Percentiles rank a stretch among this genome's conserved stretches.
Evolutionary conservation across 1,140 invertebrate species (phyloP).

Genomic region (Cyrtorhinus lividipennis): DNA sequence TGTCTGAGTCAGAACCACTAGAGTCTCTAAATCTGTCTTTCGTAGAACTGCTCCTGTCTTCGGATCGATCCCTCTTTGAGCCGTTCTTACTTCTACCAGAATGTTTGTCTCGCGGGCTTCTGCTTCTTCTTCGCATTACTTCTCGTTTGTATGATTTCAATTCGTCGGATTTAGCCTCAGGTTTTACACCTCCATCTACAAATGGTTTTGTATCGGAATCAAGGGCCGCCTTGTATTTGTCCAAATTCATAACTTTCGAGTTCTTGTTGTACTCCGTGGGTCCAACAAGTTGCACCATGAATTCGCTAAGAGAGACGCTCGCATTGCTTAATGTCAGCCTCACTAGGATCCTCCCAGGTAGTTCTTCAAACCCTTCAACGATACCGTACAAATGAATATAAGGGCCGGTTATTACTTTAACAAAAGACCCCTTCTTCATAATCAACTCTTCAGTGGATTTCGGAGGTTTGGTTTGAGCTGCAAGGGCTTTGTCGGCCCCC

Average conservation of each 20-base stretch:
- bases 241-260: conserved; percentile 41
- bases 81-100: neutral
- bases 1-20: neutral
- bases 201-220: neutral
- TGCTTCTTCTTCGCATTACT: neutral
- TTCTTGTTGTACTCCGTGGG: conserved; percentile 64
- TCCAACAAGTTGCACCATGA: conserved; percentile 55
- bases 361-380: conserved; percentile 72
- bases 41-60: neutral
- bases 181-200: neutral
- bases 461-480: conserved; percentile 32
- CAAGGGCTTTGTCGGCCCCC: conserved; percentile 60
- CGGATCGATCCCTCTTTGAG: neutral
- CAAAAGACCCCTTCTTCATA: conserved; percentile 49
- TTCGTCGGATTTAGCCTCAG: neutral
- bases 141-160: neutral
- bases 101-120: neutral
- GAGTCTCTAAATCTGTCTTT: neutral
- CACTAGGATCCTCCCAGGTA: conserved; percentile 61
- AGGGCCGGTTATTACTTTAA: conserved; percentile 55
- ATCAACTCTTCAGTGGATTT: conserved; percentile 42
- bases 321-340: conserved; percentile 57
- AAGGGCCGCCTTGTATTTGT: conserved; percentile 25
- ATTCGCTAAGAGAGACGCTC: conserved; percentile 58
- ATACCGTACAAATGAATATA: conserved; percentile 64